Percentiles rank a stretch among this genome's conserved stretches.
Evolutionary conservation across 2,888 invertebrate genomes (phyloP).

Genomic region (Drosophila cognata): DNA sequence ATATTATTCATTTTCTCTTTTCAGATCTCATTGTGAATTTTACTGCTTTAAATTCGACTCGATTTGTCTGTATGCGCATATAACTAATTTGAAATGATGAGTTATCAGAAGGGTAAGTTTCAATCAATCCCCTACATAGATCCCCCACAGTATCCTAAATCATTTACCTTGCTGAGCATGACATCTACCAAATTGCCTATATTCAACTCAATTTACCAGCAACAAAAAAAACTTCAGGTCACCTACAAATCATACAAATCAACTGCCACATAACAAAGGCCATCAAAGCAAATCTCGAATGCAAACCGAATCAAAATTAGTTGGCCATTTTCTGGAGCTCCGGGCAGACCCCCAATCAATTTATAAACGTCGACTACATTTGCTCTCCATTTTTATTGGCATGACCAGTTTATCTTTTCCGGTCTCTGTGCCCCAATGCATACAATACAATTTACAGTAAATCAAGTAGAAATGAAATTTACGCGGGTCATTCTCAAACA

Average conservation of each 20-base stretch:
- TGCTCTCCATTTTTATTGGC: conserved; percentile 35
- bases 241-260: conserved; percentile 48
- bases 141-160: conserved; percentile 5
- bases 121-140: neutral
- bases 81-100: conserved; percentile 77
- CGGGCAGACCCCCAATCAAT: conserved; percentile 51
- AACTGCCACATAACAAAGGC: conserved; percentile 21
- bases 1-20: conserved; percentile 31
- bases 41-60: conserved; percentile 27
- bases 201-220: conserved; percentile 3
- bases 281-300: conserved; percentile 30
- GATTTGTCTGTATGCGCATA: conserved; percentile 49
- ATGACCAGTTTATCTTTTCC: conserved; percentile 35
- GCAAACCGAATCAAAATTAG: conserved; percentile 44
- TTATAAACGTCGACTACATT: conserved; percentile 60
- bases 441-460: conserved; percentile 74
- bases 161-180: conserved; percentile 51
- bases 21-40: conserved; percentile 49
- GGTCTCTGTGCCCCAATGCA: neutral
- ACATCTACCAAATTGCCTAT: conserved; percentile 48
- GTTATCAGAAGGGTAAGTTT: conserved; percentile 84
- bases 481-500: conserved; percentile 79
- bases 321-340: conserved; percentile 22
- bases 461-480: conserved; percentile 72
- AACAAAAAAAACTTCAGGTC: conserved; percentile 14